phyloP scores from a whole-genome alignment of 2,888 invertebrate genomes.

The Hyles lineata region DNA sequence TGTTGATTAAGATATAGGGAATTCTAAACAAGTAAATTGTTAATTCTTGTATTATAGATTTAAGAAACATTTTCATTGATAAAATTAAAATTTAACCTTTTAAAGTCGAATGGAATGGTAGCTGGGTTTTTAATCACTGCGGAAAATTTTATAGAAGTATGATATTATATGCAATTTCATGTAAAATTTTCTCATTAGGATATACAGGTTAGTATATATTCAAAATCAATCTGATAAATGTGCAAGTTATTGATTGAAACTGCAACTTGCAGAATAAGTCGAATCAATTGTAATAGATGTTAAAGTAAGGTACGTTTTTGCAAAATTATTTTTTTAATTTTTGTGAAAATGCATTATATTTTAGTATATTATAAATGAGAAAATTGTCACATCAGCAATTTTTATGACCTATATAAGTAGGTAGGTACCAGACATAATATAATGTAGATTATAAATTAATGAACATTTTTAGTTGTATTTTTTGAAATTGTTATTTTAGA shows the following conservation, averaged over 20 bases:
- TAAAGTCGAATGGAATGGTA: no score
- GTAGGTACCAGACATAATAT: background rate
- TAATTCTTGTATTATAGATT: background rate
- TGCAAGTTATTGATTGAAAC: background rate
- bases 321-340: background rate
- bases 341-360: background rate
- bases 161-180: background rate
- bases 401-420: background rate
- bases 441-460: slow-evolving; percentile 12
- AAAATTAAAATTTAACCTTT: no score
- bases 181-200: background rate
- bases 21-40: background rate
- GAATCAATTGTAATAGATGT: background rate
- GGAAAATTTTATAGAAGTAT: no score
- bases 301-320: background rate
- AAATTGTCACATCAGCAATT: background rate
- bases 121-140: no score
- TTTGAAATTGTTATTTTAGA: slow-evolving; percentile 37
- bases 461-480: slow-evolving; percentile 23
- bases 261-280: background rate
- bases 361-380: background rate
- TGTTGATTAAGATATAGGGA: background rate
- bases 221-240: background rate
- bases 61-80: no score
- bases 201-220: background rate